Base-by-base conservation (phyloP, 2,113 vertebrate genomes). In the Hyla sarda region DNA sequence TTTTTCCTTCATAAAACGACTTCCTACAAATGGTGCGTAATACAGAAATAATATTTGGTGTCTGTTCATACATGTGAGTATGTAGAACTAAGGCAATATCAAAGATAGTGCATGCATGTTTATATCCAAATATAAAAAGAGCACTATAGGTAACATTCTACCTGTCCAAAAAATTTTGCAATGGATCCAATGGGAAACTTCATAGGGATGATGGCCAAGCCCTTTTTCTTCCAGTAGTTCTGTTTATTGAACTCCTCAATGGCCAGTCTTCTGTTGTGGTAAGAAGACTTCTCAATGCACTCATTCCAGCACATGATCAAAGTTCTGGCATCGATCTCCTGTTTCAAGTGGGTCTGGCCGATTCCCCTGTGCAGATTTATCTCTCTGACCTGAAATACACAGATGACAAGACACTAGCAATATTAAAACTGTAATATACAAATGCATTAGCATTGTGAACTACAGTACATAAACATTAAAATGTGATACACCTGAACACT, bases 171-270 rank as follows among this genome's bases (percentile, higher is more conserved):
- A 89, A 93, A 91, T 21, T 89, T 10, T 0, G 90, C 88, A 0
- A 56, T 2, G 1, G 96, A 47, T 2, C 93, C 95, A 3, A 99
- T 84, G 0, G 96, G 95, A 41, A 86, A 97, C 89, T 98, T 98
- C 56, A 97, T 85, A 58, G 97, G 96, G 25, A 98, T 87, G 58
- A 97, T 76, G 41, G 96, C 89, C 83, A 97, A 87, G 0, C 97
- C 97, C 60, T 92, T 96, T 89, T 99, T 98, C 91, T 94, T 99
- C 96, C 95, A 99, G 87, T 89, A 94, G 90, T 95, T 96, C 87
- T 94, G 91, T 30, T 89, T 90, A 87, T 99, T 99, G 87, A 97
- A 98, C 80, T 90, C 91, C 6, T 87, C 82, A 0, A 94, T 50
- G 19, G 90, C 90, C 1, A 0, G 10, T 87, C 90, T 93, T 65